These are phyloP conservation scores for Pogoniulus pusillus DNA, from an alignment of 2,797 vertebrate species.

Conservation along the genomic window DNA sequence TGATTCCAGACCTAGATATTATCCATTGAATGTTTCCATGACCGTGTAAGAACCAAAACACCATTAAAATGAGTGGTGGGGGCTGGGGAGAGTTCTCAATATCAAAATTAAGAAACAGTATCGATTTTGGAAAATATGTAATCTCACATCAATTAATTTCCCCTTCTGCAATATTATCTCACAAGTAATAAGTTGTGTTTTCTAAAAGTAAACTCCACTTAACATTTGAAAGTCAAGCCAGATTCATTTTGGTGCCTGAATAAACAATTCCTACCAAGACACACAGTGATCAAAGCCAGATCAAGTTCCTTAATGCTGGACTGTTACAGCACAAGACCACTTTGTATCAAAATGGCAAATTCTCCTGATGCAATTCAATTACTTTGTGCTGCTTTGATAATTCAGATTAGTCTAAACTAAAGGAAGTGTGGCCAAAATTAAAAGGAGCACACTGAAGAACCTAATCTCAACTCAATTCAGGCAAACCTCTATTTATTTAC, in stretches of 20 bases:
- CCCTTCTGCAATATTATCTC: too few species aligned
- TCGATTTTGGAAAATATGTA: too few species aligned
- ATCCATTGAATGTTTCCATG: too few species aligned
- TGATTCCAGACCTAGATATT: too few species aligned
- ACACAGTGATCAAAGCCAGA: accelerated
- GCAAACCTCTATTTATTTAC: not conserved
- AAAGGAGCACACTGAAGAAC: not conserved
- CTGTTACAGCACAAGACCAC: not conserved
- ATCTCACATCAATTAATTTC: too few species aligned
- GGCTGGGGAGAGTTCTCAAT: too few species aligned
- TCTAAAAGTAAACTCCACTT: not conserved
- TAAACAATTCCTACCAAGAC: not conserved
- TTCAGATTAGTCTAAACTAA: not conserved
- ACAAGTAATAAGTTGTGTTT: not conserved
- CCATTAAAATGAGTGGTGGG: too few species aligned
- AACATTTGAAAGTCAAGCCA: not conserved
- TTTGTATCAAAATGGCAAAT: not conserved
- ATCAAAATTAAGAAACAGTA: too few species aligned
- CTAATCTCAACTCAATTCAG: not conserved
- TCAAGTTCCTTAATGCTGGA: not conserved
- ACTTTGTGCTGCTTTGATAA: not conserved
- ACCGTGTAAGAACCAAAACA: too few species aligned
- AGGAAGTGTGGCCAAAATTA: not conserved
- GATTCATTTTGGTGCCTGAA: not conserved
- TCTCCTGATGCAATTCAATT: not conserved